These are phyloP conservation scores for Ailurus styani DNA, from an alignment of 2,113 vertebrate species.

Conservation along the genomic window DNA sequence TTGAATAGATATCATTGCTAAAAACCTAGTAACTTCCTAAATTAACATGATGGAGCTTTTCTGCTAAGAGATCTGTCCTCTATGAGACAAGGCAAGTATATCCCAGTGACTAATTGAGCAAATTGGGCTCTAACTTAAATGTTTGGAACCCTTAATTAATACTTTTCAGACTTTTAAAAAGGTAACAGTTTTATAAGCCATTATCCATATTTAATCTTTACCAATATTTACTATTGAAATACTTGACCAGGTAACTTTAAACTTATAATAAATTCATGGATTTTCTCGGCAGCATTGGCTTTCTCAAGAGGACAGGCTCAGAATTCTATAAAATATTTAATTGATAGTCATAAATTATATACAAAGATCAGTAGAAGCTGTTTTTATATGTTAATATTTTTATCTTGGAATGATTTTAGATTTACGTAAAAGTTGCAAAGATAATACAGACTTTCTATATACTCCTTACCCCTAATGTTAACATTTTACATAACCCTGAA, in stretches of 20 bases:
- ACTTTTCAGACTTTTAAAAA: background rate
- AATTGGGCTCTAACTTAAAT: background rate
- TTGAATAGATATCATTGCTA: background rate
- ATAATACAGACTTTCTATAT: background rate
- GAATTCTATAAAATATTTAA: background rate
- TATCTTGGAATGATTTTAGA: background rate
- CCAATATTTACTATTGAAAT: background rate
- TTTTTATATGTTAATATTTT: background rate
- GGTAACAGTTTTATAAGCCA: background rate
- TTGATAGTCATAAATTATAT: background rate
- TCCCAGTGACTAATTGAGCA: background rate
- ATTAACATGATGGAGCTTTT: background rate
- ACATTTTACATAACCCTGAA: background rate
- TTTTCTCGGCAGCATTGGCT: background rate
- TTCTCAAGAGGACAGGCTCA: background rate
- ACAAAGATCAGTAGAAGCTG: background rate
- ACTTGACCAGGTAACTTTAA: background rate
- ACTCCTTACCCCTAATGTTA: background rate
- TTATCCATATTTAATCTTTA: background rate
- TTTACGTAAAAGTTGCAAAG: background rate
- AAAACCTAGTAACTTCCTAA: background rate
- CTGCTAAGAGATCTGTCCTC: background rate
- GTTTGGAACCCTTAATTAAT: background rate
- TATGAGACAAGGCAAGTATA: background rate
- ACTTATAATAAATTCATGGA: background rate